phyloP scores from a whole-genome alignment of 2,113 vertebrate species.

The Strix aluco region DNA sequence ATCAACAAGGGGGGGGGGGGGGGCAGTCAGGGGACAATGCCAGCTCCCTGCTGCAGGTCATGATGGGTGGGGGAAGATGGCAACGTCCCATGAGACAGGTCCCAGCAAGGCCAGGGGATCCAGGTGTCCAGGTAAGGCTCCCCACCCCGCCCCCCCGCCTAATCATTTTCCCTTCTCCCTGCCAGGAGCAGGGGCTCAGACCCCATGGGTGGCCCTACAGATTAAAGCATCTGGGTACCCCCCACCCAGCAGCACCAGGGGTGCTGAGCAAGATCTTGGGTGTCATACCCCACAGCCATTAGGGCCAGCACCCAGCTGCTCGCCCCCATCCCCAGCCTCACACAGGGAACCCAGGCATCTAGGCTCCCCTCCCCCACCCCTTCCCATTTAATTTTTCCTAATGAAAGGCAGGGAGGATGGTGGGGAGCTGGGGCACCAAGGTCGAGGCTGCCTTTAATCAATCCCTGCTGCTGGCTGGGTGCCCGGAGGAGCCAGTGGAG shows the following conservation, averaged over 20 bases:
- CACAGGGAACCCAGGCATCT: background rate
- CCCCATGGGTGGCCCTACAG: too few relatives aligned
- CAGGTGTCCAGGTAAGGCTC: background rate
- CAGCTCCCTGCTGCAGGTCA: background rate
- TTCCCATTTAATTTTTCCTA: conserved; percentile 67
- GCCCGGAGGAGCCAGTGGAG: conserved; percentile 15
- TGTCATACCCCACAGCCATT: background rate
- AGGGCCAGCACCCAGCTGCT: background rate
- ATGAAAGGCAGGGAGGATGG: conserved; percentile 66
- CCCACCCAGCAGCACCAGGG: background rate
- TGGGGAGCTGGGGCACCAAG: conserved; percentile 57
- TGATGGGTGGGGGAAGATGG: background rate
- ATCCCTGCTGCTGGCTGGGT: conserved; percentile 45
- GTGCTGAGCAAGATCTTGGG: background rate
- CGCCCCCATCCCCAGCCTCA: background rate
- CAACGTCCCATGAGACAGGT: background rate
- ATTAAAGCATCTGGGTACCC: background rate
- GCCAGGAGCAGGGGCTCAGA: background rate
- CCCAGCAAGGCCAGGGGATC: background rate
- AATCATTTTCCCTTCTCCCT: background rate
- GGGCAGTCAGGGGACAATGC: background rate
- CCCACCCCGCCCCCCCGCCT: background rate
- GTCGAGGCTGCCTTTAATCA: conserved; percentile 69
- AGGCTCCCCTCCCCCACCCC: conserved; percentile 17
- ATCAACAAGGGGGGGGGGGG: background rate